These are phyloP conservation scores for Drosophila mulleri DNA, from an alignment of 2,888 invertebrate species.

Conservation along the genomic window DNA sequence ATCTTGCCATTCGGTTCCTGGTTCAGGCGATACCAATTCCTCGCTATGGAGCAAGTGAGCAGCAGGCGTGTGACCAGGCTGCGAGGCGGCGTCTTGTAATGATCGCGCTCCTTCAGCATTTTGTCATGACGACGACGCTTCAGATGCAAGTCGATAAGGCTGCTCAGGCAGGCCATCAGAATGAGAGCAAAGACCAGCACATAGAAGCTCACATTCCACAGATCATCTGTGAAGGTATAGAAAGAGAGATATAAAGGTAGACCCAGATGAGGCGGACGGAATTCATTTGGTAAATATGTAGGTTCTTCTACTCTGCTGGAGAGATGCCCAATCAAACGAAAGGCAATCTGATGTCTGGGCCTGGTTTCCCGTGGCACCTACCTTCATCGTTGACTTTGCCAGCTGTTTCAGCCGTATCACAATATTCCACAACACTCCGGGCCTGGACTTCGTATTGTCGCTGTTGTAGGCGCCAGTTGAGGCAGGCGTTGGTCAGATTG, in stretches of 20 bases:
- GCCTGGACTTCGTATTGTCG: slow-evolving; percentile 65
- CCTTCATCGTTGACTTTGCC: slow-evolving; percentile 66
- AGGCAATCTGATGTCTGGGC: background rate
- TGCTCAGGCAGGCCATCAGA: slow-evolving; percentile 63
- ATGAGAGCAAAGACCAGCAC: slow-evolving; percentile 55
- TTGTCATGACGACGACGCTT: slow-evolving; percentile 76
- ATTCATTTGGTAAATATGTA: background rate
- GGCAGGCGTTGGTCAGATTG: slow-evolving; percentile 72
- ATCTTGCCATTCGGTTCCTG: slow-evolving; percentile 77
- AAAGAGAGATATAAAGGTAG: background rate
- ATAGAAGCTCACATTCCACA: slow-evolving; percentile 79
- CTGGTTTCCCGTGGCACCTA: slow-evolving; percentile 11
- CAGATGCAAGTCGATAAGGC: slow-evolving; percentile 73
- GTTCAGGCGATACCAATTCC: slow-evolving; percentile 82
- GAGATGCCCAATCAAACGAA: too few relatives aligned
- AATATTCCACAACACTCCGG: slow-evolving; percentile 80
- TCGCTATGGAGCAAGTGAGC: slow-evolving; percentile 75
- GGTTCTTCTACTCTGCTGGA: background rate
- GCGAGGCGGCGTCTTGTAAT: slow-evolving; percentile 73
- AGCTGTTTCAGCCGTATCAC: slow-evolving; percentile 65
- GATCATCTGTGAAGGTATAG: slow-evolving; percentile 62
- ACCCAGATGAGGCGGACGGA: background rate
- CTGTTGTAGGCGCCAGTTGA: slow-evolving; percentile 73
- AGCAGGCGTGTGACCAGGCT: slow-evolving; percentile 53
- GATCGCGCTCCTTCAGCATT: slow-evolving; percentile 77